phyloP scores from a whole-genome alignment of 1,140 invertebrate genomes.

The Nasonia longicornis region DNA sequence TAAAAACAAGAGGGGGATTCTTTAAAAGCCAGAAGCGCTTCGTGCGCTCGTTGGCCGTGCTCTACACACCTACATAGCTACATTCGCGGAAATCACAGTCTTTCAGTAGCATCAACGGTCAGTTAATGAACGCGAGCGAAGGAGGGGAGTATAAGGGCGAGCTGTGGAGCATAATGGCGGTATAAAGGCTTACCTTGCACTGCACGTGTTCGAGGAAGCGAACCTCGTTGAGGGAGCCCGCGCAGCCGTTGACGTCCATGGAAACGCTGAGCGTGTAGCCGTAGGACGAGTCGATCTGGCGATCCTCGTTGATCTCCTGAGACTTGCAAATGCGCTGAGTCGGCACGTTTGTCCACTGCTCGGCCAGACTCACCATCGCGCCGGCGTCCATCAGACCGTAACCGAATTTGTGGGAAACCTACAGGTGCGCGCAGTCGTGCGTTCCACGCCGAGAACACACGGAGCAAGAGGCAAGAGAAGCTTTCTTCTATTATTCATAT shows the following conservation, averaged over 20 bases:
- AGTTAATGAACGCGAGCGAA: no score
- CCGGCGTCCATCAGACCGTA: constrained; percentile 98
- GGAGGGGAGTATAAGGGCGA: constrained; percentile 10
- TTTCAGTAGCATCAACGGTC: neutral
- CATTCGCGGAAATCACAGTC: neutral
- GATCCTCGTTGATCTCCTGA: constrained; percentile 87
- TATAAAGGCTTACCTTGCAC: constrained; percentile 75
- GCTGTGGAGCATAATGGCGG: constrained; percentile 42
- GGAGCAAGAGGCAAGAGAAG: neutral
- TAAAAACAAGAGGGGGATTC: no score
- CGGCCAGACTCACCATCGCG: constrained; percentile 91
- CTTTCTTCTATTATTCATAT: constrained; percentile 1
- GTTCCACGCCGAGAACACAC: neutral
- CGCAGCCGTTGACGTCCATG: constrained; percentile 90
- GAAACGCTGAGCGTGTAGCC: constrained; percentile 78
- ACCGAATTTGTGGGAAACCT: constrained; percentile 94
- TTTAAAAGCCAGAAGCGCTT: no score
- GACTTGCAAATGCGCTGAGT: constrained; percentile 96
- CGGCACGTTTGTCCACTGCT: constrained; percentile 94
- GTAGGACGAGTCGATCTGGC: constrained; percentile 79
- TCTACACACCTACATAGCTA: neutral
- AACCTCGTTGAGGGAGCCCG: constrained; percentile 87
- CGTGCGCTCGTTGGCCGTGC: no score
- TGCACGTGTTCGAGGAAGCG: constrained; percentile 93
- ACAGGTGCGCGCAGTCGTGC: neutral